Base-by-base conservation (phyloP, 2,888 invertebrate genomes). In the Diloba caeruleocephala region DNA sequence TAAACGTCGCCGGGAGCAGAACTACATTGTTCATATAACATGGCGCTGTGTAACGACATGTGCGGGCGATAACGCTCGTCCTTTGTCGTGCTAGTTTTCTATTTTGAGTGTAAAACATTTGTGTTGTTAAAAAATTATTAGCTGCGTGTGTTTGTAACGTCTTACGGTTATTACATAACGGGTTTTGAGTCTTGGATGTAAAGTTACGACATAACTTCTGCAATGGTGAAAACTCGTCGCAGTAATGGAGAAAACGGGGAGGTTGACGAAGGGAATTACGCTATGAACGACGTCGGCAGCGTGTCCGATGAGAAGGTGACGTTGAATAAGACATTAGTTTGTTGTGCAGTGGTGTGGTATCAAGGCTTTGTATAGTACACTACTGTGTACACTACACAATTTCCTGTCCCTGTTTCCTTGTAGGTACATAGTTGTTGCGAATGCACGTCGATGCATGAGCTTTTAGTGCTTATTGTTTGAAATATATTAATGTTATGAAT, bases 171-270 rank as follows among this genome's bases (percentile, higher is more conserved):
- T 86, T 89, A 87, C 75, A 82, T 85, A 86, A 87, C 79, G 71
- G 70, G 76, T 78, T 82, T 76, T 76, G 74, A 74, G 76, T 81
- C 63, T 83, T 81, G 71, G 77, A 83, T 84, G 87, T 85, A 81
- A 81, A 79, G 79, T 82, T 83, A 85, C 81, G 84, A 77, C 78
- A 81, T 79, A 73, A 68, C 73, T 77, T 80, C 83, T 82, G 87
- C 87, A 82, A 94, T 94, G 94, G 94, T 94, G 89, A 94, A 93
- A 92, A 94, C 93, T 83, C 92, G 94, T 77, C 93, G 94, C 81
- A 94, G 94, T 87, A 92, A 92, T 77, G 92, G 92, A 82, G 93
- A 92, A 83, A 91, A 92, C 74, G 93, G 92, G 80, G 93, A 93
- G 81, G 87, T 89, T 79, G 92, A 92, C 70, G 93, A 93, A 77